Evolutionary conservation across 2,797 vertebrate genomes (phyloP).

Genomic region (Cuniculus paca): DNA sequence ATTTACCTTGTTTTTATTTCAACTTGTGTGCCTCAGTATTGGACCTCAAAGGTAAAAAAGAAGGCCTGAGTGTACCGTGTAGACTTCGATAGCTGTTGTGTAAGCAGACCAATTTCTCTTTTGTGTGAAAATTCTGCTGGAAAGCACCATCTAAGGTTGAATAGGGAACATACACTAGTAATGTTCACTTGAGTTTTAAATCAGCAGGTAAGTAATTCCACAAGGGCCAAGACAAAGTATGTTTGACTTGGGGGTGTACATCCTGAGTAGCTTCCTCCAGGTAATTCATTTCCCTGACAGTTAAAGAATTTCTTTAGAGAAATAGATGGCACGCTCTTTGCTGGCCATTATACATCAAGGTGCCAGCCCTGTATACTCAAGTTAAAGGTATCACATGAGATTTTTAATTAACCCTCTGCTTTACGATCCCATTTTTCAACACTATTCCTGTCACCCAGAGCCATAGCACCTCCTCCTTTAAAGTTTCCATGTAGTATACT

Average conservation of each 20-base stretch:
- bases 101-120: background rate
- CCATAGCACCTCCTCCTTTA: background rate
- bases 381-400: background rate
- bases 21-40: background rate
- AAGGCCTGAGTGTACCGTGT: background rate
- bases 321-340: background rate
- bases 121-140: background rate
- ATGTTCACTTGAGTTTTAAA: slow-evolving; percentile 10
- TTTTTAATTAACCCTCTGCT: background rate
- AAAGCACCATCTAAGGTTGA: background rate
- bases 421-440: background rate
- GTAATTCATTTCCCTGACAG: background rate
- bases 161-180: background rate
- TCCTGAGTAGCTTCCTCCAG: background rate
- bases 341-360: background rate
- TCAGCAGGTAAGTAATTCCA: background rate
- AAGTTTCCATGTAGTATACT: background rate
- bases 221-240: background rate
- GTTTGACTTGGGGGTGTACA: background rate
- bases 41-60: background rate
- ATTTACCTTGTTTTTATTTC: background rate
- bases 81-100: background rate
- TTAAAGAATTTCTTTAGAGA: background rate
- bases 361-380: background rate
- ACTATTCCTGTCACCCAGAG: background rate